Percentiles rank a stretch among this genome's conserved stretches.
These are phyloP conservation scores for Torymus texanus DNA, from an alignment of 2,888 invertebrate species.

Conservation along the genomic window DNA sequence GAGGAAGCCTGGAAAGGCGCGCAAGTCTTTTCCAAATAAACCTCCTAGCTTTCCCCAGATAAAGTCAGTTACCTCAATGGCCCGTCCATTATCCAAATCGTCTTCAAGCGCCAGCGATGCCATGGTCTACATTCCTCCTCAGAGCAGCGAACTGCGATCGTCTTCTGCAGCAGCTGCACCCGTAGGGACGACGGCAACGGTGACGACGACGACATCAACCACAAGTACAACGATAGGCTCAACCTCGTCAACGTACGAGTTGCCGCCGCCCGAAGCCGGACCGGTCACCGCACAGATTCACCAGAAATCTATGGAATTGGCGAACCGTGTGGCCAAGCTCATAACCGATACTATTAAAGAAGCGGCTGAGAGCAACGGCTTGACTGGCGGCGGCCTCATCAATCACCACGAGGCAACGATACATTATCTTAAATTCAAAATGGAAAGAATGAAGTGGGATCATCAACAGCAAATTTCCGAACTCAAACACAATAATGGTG, in stretches of 20 bases:
- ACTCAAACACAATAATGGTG: conserved; percentile 84
- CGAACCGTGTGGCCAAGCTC: conserved; percentile 68
- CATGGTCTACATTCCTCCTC: conserved; percentile 61
- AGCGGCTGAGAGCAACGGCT: conserved; percentile 57
- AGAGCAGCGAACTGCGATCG: conserved; percentile 33
- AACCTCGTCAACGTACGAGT: conserved; percentile 51
- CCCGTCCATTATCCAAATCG: conserved; percentile 52
- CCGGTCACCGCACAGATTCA: conserved; percentile 69
- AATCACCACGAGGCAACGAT: conserved; percentile 78
- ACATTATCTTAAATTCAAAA: conserved; percentile 80
- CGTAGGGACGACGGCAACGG: no score
- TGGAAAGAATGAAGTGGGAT: conserved; percentile 83
- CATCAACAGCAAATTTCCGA: conserved; percentile 86
- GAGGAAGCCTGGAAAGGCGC: conserved; percentile 69
- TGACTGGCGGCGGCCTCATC: conserved; percentile 56
- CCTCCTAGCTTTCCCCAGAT: conserved; percentile 61
- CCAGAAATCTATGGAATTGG: conserved; percentile 67
- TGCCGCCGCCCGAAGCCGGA: conserved; percentile 71
- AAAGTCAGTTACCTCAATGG: conserved; percentile 53
- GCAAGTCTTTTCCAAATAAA: conserved; percentile 73
- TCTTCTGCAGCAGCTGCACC: no score
- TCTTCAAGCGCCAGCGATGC: conserved; percentile 59
- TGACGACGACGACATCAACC: no score
- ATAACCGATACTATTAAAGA: conserved; percentile 70
- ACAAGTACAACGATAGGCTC: no score